Evolutionary conservation across 2,797 vertebrate genomes (phyloP), one percentile per base, ranked within the genome.

Genomic region (Clamator glandarius): DNA sequence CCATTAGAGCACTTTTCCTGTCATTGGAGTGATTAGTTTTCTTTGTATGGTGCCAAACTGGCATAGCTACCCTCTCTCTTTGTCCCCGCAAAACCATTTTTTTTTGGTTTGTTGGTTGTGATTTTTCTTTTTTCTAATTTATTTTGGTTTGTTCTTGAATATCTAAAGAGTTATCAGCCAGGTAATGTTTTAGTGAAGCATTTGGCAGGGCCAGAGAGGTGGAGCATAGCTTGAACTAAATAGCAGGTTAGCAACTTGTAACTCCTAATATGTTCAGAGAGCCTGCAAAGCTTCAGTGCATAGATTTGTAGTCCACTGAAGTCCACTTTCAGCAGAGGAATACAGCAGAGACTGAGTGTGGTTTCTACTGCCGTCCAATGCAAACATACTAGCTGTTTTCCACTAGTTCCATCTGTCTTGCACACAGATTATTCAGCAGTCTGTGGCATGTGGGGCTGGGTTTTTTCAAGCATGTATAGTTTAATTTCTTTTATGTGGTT

Each of bases 401-500:
- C 61, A 61, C 44, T 88, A 26, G 14, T 90, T 97, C 82, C 59
- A 25, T 84, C 67, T 88, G 63, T 78, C 69, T 68, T 92, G 39
- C 62, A 59, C 52, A 28, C 20, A 58, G 41, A 31, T 69, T 62
- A 54, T 76, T 84, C 52, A 81, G 44, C 61, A 87, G 36, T 39
- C 57, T 1, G 0, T 66, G 41, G 24, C 57, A 15, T 52, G 29
- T 69, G 15, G 18, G 12, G 1, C 39, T 87, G 31, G 11, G 17
- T 9, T 39, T 81, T 58, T 87, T 50, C 9, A 2, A 39, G 21
- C 21, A 4, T 21, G 3, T 64, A 66, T 44, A 8, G 1, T 81
- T 88, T 68, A 14, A 82, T 88, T 76, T 74, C 36, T 93, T 88
- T 93, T 31, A 41, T 59, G 59, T 87, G 81, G n/a, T 91, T 86